phyloP scores from a whole-genome alignment of 2,888 invertebrate species.

The Conus canariensis region DNA sequence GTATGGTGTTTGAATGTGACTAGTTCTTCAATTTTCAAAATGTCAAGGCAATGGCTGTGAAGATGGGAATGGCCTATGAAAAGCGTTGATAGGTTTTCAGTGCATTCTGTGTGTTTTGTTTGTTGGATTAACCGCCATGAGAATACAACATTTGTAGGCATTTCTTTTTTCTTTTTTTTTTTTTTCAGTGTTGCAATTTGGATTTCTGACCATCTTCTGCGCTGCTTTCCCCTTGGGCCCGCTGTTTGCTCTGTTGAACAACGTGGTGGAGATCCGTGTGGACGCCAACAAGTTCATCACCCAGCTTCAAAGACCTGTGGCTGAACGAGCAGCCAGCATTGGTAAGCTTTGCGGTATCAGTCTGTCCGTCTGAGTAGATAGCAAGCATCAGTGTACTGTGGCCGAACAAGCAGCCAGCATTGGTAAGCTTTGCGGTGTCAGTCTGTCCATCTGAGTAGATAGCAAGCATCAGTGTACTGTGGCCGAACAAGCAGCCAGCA shows the following conservation, averaged over 20 bases:
- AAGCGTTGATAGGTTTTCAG: no score
- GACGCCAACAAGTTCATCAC: conserved; percentile 95
- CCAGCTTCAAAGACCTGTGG: conserved; percentile 91
- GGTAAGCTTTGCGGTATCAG: conserved; percentile 80
- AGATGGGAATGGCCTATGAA: no score
- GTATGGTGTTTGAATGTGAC: no score
- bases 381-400: conserved; percentile 81
- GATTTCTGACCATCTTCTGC: conserved; percentile 98
- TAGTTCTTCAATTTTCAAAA: no score
- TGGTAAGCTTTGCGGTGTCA: conserved; percentile 80
- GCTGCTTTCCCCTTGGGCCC: conserved; percentile 98
- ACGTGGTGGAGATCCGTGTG: conserved; percentile 95
- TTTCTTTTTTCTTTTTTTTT: conserved; percentile 24
- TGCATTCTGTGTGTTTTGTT: not conserved
- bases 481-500: no score
- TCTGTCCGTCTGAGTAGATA: no score
- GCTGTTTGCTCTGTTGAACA: conserved; percentile 95
- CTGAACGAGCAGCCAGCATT: conserved; percentile 93
- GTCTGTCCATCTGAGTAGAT: no score
- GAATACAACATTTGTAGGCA: no score
- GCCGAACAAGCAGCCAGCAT: conserved; percentile 94
- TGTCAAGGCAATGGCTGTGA: no score
- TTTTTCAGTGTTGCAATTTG: conserved; percentile 93
- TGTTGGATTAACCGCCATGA: not conserved
- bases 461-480: no score